These are phyloP conservation scores for Echinarachnius parma DNA, from an alignment of 53 echinoderm and acorn worm genomes.

Conservation along the genomic window DNA sequence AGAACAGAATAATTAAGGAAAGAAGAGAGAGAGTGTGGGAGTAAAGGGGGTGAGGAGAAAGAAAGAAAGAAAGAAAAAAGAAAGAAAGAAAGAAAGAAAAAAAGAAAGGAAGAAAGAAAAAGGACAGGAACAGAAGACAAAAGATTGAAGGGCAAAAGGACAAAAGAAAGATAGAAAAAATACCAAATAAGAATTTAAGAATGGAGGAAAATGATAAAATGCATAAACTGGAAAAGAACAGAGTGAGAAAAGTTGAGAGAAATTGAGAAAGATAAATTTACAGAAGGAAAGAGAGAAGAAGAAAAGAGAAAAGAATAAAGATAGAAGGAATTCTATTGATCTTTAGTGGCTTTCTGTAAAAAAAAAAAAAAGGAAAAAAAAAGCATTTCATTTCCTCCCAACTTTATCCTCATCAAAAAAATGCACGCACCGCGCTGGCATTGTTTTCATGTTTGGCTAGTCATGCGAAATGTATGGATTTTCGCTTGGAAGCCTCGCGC, in stretches of 20 bases:
- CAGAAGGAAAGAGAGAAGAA: not conserved
- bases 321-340: not conserved
- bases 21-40: constrained; percentile 4
- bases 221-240: no score
- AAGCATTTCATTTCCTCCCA: not conserved
- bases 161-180: not conserved
- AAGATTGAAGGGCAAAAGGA: not conserved
- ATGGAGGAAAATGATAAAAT: no score
- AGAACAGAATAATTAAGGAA: no score
- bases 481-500: not conserved
- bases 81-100: not conserved
- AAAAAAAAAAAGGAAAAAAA: not conserved
- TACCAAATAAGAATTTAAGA: not conserved
- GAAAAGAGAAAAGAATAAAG: not conserved
- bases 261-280: no score
- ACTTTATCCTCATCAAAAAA: not conserved
- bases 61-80: not conserved
- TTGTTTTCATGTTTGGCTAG: constrained; percentile 34
- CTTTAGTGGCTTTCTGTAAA: not conserved
- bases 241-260: no score
- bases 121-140: not conserved
- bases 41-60: not conserved
- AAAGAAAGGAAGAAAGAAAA: not conserved
- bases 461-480: constrained; percentile 30
- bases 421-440: constrained; percentile 11